These are phyloP conservation scores for Clinocottus analis DNA, from an alignment of 2,113 vertebrate genomes.

Conservation along the genomic window DNA sequence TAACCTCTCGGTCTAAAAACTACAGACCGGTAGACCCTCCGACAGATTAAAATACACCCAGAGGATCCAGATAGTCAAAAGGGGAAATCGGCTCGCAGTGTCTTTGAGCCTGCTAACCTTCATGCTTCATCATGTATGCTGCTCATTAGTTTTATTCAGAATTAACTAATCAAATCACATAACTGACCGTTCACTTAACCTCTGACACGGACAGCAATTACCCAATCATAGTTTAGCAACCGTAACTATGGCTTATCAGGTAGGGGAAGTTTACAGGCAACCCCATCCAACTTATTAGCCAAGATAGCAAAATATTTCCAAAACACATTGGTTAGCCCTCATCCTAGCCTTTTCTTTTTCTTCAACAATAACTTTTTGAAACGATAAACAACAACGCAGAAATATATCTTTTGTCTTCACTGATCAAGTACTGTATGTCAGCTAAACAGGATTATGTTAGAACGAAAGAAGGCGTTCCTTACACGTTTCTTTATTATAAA, in stretches of 20 bases:
- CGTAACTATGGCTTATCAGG: constrained; percentile 1
- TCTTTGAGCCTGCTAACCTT: constrained; percentile 25
- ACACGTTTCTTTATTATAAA: background rate
- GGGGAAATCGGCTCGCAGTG: constrained; percentile 1
- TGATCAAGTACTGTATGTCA: background rate
- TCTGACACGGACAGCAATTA: background rate
- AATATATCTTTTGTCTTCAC: background rate
- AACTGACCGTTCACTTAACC: background rate
- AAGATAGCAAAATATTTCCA: background rate
- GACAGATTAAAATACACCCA: constrained; percentile 20
- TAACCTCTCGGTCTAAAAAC: constrained; percentile 33
- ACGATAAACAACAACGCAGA: background rate
- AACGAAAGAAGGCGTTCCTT: background rate
- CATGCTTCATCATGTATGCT: constrained; percentile 30
- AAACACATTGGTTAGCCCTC: background rate
- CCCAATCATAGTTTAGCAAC: constrained; percentile 8
- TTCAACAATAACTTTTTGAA: background rate
- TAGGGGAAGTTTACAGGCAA: background rate
- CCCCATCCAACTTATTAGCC: background rate
- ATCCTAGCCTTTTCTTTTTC: background rate
- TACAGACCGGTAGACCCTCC: constrained; percentile 20
- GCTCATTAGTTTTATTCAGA: constrained; percentile 17
- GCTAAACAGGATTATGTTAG: background rate
- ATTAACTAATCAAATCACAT: constrained; percentile 38
- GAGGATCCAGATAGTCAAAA: constrained; percentile 33